Conservation (phyloP, 2,888 invertebrate species). For the Microctonus aethiopoides region DNA sequence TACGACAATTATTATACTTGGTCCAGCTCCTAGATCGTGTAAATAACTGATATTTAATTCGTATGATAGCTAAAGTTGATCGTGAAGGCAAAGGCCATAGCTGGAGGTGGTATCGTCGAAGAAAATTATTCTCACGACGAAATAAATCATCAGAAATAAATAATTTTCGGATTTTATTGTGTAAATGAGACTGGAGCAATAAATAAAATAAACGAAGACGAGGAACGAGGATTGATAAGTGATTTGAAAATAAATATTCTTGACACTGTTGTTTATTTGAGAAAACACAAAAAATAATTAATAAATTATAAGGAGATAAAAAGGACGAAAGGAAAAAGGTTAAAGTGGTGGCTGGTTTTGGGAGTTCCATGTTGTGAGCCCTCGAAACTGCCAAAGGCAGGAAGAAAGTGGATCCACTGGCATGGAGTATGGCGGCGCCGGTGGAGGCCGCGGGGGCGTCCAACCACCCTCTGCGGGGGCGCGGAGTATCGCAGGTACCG, state of each 20-base stretch:
- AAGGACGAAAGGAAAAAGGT: conserved; percentile 30
- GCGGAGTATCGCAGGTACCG: conserved; percentile 62
- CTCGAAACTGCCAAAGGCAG: conserved; percentile 59
- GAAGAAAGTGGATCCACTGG: conserved; percentile 56
- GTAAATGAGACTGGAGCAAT: conserved; percentile 18
- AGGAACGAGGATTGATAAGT: background rate
- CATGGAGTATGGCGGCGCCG: conserved; percentile 64
- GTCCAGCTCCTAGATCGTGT: conserved; percentile 29
- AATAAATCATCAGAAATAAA: conserved; percentile 21
- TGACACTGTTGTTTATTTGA: background rate
- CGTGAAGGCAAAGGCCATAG: conserved; percentile 39
- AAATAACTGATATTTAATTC: conserved; percentile 47
- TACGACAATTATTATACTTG: conserved; percentile 6
- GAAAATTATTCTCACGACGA: conserved; percentile 32
- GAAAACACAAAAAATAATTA: background rate
- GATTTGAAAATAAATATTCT: background rate
- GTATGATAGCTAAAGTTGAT: conserved; percentile 56
- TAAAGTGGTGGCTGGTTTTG: conserved; percentile 35
- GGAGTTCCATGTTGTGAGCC: conserved; percentile 65
- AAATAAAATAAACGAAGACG: background rate
- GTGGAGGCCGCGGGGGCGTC: conserved; percentile 54
- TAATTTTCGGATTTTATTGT: conserved; percentile 14
- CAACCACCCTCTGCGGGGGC: conserved; percentile 60
- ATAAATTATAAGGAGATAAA: conserved; percentile 1
- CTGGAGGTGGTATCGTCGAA: conserved; percentile 32